Conservation (phyloP, 2,888 invertebrate genomes). For the Polymixis lichenea region DNA sequence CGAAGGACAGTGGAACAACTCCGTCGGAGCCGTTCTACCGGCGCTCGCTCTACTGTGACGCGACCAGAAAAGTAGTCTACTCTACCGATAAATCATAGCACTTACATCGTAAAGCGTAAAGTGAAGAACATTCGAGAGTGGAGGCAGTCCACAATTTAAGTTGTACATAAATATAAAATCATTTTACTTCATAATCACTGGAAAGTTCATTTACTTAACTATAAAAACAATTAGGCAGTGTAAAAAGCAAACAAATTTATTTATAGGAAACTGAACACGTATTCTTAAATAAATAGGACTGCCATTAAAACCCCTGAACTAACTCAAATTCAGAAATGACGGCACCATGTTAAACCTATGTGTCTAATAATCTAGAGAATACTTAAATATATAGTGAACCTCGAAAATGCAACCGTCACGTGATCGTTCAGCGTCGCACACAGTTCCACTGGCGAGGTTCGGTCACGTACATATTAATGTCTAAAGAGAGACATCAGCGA, state of each 20-base stretch:
- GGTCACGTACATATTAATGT: constrained; percentile 74
- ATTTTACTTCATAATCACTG: constrained; percentile 70
- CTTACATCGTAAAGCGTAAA: constrained; percentile 82
- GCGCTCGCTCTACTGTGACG: constrained; percentile 85
- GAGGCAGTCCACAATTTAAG: constrained; percentile 83
- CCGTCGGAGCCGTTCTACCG: constrained; percentile 48
- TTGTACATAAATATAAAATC: constrained; percentile 68
- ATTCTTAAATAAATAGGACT: constrained; percentile 80
- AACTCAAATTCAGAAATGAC: constrained; percentile 90
- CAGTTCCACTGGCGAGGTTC: constrained; percentile 78
- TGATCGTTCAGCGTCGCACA: constrained; percentile 57
- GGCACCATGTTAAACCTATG: constrained; percentile 85
- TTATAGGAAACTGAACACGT: constrained; percentile 61
- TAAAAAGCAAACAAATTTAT: constrained; percentile 74
- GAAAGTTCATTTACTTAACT: constrained; percentile 75
- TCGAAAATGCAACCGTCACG: constrained; percentile 76
- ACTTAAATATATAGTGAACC: constrained; percentile 86
- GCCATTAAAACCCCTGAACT: constrained; percentile 84
- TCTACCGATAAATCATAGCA: constrained; percentile 81
- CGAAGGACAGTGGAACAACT: constrained; percentile 70
- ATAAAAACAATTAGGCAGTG: constrained; percentile 76
- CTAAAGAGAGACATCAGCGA: constrained; percentile 80
- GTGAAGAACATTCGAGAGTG: constrained; percentile 84
- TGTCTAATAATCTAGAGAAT: constrained; percentile 85
- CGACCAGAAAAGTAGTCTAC: constrained; percentile 83